Conservation (phyloP, 2,113 vertebrate species). For the Turnix velox region DNA sequence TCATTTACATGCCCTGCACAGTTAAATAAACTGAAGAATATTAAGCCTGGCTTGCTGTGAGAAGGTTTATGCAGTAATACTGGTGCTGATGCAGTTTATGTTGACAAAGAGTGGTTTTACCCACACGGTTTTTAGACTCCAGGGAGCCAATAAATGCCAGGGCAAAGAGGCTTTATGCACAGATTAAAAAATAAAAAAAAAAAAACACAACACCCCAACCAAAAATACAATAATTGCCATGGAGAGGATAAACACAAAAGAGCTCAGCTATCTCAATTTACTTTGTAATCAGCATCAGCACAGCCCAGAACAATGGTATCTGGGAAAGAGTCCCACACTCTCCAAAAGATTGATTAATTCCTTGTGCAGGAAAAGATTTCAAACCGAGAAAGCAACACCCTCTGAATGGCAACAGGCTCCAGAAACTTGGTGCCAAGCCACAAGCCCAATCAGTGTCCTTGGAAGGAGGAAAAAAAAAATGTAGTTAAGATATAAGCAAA, state of each 20-base stretch:
- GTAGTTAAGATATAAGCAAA: neutral
- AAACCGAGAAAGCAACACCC: neutral
- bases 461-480: no score
- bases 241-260: conserved; percentile 28
- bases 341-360: neutral
- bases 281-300: neutral
- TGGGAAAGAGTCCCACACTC: neutral
- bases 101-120: neutral
- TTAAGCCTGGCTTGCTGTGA: neutral
- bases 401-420: neutral
- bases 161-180: conserved; percentile 11
- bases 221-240: conserved; percentile 1
- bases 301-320: neutral
- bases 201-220: neutral
- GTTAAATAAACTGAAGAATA: neutral
- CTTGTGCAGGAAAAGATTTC: neutral
- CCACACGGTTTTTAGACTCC: neutral
- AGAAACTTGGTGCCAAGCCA: neutral
- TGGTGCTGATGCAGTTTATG: neutral
- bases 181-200: neutral
- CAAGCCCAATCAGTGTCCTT: neutral
- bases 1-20: neutral
- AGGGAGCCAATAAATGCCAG: neutral
- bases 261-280: neutral
- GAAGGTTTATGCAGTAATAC: neutral